Evolutionary conservation across 2,113 vertebrate genomes (phyloP), one percentile per base, ranked within the genome.

Genomic region (Castor canadensis): DNA sequence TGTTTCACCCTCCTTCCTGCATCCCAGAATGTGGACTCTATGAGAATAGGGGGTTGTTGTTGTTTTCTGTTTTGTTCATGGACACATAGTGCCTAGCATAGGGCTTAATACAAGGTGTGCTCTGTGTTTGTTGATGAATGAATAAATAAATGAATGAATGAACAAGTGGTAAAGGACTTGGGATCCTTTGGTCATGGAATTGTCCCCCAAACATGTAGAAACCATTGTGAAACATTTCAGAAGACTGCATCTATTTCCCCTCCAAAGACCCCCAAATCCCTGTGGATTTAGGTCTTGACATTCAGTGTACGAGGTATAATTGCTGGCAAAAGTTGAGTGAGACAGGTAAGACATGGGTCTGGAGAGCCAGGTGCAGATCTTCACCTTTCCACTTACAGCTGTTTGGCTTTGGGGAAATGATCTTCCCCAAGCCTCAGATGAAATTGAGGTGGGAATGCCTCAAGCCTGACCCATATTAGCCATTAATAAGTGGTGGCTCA

Each of bases 241-340:
- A 76, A 91, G 84, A 83, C 19, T 32, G 38, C 3, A 2, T 84
- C 66, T 62, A 0, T 40, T 94, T 95, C 20, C 77, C n/a, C 49
- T 73, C 24, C 45, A 38, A 38, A 16, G 0, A 28, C 6, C 43
- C 19, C 19, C 38, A 87, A 84, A 58, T 79, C 62, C 22, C 82
- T 45, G 0, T 58, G 43, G 64, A 54, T 67, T 82, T 73, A 83
- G 73, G 35, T 67, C 72, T 87, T 93, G 60, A 47, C 73, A 52
- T 62, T 89, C 7, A 62, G 40, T 56, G 28, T 35, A 58, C n/a
- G 26, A 89, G n/a, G 66, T 71, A 28, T 5, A 45, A 91, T 73
- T 79, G 43, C 67, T 86, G 75, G 76, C 62, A 67, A 89, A 93
- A 91, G 47, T 62, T 35, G 62, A 89, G 56, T 38, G 62, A 95